phyloP scores from a whole-genome alignment of 2,888 invertebrate species.

The Kuschelorhynchus macadamiae region DNA sequence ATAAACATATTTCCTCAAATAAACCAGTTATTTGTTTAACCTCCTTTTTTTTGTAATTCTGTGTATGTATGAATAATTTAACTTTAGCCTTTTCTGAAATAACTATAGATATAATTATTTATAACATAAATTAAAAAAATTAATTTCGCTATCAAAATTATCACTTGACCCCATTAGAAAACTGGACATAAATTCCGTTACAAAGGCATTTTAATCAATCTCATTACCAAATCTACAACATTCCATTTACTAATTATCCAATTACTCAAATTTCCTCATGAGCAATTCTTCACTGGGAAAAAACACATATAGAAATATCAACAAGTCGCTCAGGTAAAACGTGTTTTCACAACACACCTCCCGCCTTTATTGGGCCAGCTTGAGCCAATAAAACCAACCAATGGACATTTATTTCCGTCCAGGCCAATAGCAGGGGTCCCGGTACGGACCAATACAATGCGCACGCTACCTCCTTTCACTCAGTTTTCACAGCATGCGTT shows the following conservation, averaged over 20 bases:
- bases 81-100: too few relatives aligned
- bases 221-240: slow-evolving; percentile 17
- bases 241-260: slow-evolving; percentile 40
- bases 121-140: too few relatives aligned
- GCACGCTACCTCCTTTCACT: slow-evolving; percentile 30
- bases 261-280: slow-evolving; percentile 38
- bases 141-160: background rate
- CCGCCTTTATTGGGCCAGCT: slow-evolving; percentile 62
- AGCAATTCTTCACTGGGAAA: slow-evolving; percentile 16
- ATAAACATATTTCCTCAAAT: too few relatives aligned
- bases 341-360: slow-evolving; percentile 58
- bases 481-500: slow-evolving; percentile 35
- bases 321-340: slow-evolving; percentile 57
- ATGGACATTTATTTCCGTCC: slow-evolving; percentile 56
- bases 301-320: slow-evolving; percentile 38
- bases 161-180: too few relatives aligned
- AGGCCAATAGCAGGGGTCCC: slow-evolving; percentile 61
- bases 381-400: slow-evolving; percentile 60
- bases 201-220: slow-evolving; percentile 13
- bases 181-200: background rate
- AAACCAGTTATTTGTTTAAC: too few relatives aligned
- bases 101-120: too few relatives aligned
- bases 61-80: too few relatives aligned
- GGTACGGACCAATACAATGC: slow-evolving; percentile 53
- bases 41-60: too few relatives aligned